phyloP scores from a whole-genome alignment of 1,140 invertebrate species.

The Yoshiicerus persimilis region DNA sequence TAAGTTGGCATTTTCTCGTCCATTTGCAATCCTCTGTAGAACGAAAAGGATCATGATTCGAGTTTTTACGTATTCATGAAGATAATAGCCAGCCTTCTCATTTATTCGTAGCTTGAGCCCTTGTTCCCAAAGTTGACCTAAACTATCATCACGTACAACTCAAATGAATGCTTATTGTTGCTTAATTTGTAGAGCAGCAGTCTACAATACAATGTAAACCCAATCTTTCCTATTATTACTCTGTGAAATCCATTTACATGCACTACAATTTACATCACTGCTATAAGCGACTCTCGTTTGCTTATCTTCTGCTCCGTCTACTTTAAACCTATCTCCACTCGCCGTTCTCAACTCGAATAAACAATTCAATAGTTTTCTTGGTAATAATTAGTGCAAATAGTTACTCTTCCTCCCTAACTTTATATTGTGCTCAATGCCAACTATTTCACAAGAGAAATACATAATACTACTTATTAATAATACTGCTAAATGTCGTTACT shows the following conservation, averaged over 20 bases:
- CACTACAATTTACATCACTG: no score
- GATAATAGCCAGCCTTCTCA: background rate
- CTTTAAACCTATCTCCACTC: background rate
- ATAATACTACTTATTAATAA: background rate
- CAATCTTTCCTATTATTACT: background rate
- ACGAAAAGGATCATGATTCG: background rate
- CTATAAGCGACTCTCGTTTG: background rate
- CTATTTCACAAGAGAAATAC: background rate
- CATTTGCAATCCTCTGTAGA: background rate
- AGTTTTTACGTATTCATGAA: slow-evolving; percentile 1
- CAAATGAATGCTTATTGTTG: background rate
- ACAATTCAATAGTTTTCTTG: background rate
- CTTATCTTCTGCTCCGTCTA: background rate
- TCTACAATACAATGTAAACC: background rate
- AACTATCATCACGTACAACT: slow-evolving; percentile 3
- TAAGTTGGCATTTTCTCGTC: background rate
- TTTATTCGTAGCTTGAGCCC: background rate
- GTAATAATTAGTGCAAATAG: slow-evolving; percentile 3
- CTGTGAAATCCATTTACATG: background rate
- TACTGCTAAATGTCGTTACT: background rate
- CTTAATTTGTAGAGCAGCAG: background rate
- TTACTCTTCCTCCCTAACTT: background rate
- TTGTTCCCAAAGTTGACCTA: background rate
- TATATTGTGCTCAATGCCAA: background rate
- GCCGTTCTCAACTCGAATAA: background rate